Evolutionary conservation across 2,888 invertebrate genomes (phyloP), one percentile per base, ranked within the genome.

Genomic region (Drosophila austrosaltans): DNA sequence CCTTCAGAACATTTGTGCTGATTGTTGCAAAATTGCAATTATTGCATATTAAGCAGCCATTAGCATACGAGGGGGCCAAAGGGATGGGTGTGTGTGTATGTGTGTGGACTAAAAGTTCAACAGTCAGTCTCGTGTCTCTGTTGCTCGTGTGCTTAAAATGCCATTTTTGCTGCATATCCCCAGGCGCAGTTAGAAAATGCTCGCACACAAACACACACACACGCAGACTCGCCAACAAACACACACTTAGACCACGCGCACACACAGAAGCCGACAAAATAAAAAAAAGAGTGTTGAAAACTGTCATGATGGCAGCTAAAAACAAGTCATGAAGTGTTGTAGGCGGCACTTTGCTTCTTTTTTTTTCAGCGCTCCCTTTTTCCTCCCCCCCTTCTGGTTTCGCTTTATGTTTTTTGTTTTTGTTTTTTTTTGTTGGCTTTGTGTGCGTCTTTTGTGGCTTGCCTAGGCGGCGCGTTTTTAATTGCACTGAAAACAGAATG

Each of bases 81-180:
- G 36, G 10, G 32, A 32, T 8, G 36, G 36, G 10, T 2, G 36
- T 1, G 36, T 36, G 8, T n/a, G n/a, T n/a, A n/a, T n/a, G n/a
- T n/a, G n/a, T 10, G 16, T 10, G 6, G 16, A 16, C 48, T 48
- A 30, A 32, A 67, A 71, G 64, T 72, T 77, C 69, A 72, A 75
- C 69, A 77, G 79, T 73, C 66, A 59, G 42, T 42, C 59, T 22
- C 25, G 12, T 60, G 60, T 30, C 28, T 39, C 10, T 53, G 54
- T 42, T 53, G 39, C 54, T 53, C 56, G 61, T 66, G 66, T 69
- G 78, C 67, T 72, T 42, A 61, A 77, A 80, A 72, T 69, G 82
- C 72, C 87, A 78, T 87, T 87, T 80, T 76, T 76, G 48, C 78
- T 87, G 87, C 87, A 85, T 78, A 79, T 85, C 85, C 85, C 87